Evolutionary conservation across 1,140 invertebrate species (phyloP), one percentile per base, ranked within the genome.

Genomic region (Drosophila dunni): DNA sequence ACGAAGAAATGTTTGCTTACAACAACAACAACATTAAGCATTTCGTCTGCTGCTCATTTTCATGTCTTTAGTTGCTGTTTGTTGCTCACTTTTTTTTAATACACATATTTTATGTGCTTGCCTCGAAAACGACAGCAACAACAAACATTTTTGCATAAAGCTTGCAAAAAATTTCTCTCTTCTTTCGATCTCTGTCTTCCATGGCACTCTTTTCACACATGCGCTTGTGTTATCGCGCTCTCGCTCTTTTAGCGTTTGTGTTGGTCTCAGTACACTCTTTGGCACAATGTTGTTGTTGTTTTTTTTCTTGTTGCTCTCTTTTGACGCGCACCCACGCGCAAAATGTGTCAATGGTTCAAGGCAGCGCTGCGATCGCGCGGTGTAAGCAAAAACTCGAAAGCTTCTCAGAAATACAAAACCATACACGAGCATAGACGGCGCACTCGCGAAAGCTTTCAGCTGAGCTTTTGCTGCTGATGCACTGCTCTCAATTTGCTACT

Each of bases 311-410:
- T 33, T 54, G 33, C 45, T 75, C 57, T 62, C 46, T 50, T 68
- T 29, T 5, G 17, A 50, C 58, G 40, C 60, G 13, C 69, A 29
- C 83, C 80, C 76, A 75, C 76, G 62, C 79, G 50, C 36, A 58
- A 86, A 80, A 71, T 86, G 79, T 86, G 83, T 77, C 84, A 86
- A 88, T 86, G 79, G 83, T 83, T 86, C 83, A 86, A 86, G 83
- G 83, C 83, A 81, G 75, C 36, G 57, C 56, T 38, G 44, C 57
- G 33, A 42, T 15, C 42, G 64, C 50, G 46, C 70, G 13, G 33
- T 51, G 57, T 60, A 45, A 69, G 60, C 53, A 40, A 45, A 68
- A 50, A 60, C 38, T 29, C n/a, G 50, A 63, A 75, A 68, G 40
- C 51, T 66, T 51, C 51, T 61, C 54, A 54, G 24, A 71, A 62